These are phyloP conservation scores for Bolinopsis microptera DNA, from an alignment of 37 sponge, comb jelly and placozoan genomes.

Conservation along the genomic window DNA sequence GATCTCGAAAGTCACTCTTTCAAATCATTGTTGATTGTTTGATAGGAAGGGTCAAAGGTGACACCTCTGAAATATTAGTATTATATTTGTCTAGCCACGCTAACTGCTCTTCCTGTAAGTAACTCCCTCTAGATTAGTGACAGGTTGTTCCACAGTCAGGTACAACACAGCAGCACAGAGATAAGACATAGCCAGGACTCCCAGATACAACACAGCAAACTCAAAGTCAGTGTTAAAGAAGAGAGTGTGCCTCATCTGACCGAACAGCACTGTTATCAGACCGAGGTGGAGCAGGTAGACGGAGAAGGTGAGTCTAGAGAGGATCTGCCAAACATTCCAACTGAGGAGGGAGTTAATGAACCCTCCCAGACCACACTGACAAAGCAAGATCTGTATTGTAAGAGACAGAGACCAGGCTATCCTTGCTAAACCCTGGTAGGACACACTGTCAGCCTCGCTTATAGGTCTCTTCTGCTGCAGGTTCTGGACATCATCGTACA, in stretches of 20 bases:
- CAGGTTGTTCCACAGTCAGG: not conserved
- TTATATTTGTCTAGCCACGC: no score
- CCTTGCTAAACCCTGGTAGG: no score
- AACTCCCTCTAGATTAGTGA: no score
- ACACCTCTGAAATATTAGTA: no score
- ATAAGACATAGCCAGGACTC: not conserved
- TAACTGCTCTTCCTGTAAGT: no score
- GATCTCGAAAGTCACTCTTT: no score
- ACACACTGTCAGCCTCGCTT: not conserved
- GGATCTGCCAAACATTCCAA: no score
- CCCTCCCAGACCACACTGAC: conserved; percentile 27
- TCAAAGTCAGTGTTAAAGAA: not conserved
- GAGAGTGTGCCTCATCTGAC: not conserved
- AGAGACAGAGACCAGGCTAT: no score
- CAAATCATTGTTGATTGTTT: no score
- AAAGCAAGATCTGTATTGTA: not conserved
- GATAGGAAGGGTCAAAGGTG: no score
- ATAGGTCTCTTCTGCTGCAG: not conserved
- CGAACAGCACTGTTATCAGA: not conserved
- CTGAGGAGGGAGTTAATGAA: no score
- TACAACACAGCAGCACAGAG: not conserved
- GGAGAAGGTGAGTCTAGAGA: not conserved
- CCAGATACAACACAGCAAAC: conserved; percentile 3
- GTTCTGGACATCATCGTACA: not conserved
- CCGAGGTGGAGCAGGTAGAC: conserved; percentile 40